Conservation (phyloP, 2,888 invertebrate genomes). For the Hylaea fasciaria region DNA sequence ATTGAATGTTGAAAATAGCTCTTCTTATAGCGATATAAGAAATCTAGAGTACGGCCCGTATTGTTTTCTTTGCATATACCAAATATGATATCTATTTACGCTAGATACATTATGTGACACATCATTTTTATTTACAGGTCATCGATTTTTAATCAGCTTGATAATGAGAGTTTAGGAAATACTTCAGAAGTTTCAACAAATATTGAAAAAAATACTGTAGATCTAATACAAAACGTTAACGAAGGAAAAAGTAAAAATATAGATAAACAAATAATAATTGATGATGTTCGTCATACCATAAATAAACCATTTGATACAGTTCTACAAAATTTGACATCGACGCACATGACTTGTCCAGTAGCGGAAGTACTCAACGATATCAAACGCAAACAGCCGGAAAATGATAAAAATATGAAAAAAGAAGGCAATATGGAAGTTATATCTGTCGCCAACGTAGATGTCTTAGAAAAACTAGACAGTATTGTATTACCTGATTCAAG, state of each 20-base stretch:
- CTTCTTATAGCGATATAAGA: neutral
- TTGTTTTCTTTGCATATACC: too few relatives aligned
- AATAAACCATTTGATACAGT: constrained; percentile 3
- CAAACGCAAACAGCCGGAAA: constrained; percentile 4
- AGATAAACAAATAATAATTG: neutral
- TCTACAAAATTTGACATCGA: neutral
- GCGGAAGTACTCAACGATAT: neutral
- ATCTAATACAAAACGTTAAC: neutral
- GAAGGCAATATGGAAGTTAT: neutral
- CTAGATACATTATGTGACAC: too few relatives aligned
- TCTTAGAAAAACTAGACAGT: constrained; percentile 5
- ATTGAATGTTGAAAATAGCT: neutral
- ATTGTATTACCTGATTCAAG: neutral
- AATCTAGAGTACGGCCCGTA: neutral
- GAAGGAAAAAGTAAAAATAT: neutral
- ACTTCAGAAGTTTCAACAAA: neutral
- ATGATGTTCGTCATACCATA: constrained; percentile 2
- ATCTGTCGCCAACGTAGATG: neutral
- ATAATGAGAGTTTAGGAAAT: neutral
- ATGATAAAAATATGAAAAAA: constrained; percentile 3
- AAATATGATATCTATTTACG: too few relatives aligned
- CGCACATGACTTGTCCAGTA: neutral
- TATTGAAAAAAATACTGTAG: neutral
- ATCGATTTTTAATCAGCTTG: neutral
- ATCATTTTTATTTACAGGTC: neutral